These are phyloP conservation scores for Eugnorisma glareosa DNA, from an alignment of 2,888 invertebrate species.

Conservation along the genomic window DNA sequence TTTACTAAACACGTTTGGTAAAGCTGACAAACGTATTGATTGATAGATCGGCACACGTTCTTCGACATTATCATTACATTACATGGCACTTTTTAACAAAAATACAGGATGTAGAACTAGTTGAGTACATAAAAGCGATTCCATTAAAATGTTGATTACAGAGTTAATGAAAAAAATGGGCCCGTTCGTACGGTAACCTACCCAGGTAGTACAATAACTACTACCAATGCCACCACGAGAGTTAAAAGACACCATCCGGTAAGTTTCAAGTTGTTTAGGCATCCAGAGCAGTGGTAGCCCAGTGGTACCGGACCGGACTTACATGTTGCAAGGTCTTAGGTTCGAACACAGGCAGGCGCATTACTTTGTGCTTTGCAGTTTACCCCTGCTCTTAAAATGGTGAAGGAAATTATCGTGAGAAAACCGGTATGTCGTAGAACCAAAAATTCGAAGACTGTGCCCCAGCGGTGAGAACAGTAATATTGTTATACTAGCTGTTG, in stretches of 20 bases:
- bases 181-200: neutral
- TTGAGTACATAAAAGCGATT: constrained; percentile 12
- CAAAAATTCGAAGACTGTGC: neutral
- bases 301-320: neutral
- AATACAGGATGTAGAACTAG: constrained; percentile 16
- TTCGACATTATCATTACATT: constrained; percentile 10
- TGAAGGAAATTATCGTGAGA: neutral
- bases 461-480: neutral
- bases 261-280: neutral
- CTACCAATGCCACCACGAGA: neutral
- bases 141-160: constrained; percentile 15
- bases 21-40: neutral
- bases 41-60: neutral
- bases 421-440: neutral
- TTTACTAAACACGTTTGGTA: constrained; percentile 10
- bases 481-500: no score
- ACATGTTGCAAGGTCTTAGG: neutral
- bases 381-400: neutral
- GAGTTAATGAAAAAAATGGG: neutral
- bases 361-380: neutral
- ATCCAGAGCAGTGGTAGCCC: neutral
- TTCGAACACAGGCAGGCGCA: neutral
- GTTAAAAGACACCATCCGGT: neutral
- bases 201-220: neutral
- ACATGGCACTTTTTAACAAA: constrained; percentile 27